phyloP scores from a whole-genome alignment of 2,888 invertebrate genomes.

The Nesidiocoris tenuis region DNA sequence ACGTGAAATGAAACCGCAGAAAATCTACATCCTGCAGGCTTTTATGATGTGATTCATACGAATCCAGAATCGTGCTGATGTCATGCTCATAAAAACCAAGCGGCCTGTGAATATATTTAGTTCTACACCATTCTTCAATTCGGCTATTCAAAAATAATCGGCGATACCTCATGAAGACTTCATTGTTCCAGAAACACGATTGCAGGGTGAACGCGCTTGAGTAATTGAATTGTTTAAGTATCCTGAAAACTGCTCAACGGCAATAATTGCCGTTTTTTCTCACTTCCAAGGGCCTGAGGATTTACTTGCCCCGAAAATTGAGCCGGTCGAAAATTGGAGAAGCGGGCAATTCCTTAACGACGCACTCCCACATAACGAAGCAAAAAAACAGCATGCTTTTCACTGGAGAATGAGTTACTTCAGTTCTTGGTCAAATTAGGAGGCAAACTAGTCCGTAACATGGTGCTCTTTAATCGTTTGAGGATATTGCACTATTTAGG shows the following conservation, averaged over 20 bases:
- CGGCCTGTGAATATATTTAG: too few relatives aligned
- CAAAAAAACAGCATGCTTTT: not conserved
- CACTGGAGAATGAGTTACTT: not conserved
- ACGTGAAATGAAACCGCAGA: too few relatives aligned
- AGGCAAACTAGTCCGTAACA: constrained; percentile 36
- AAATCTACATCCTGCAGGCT: too few relatives aligned
- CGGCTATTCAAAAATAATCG: too few relatives aligned
- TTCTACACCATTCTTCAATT: too few relatives aligned
- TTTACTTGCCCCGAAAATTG: not conserved
- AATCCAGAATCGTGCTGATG: too few relatives aligned
- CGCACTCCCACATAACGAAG: not conserved
- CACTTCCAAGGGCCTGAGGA: too few relatives aligned
- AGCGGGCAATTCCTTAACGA: not conserved
- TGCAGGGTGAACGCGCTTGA: not conserved
- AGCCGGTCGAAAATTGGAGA: not conserved
- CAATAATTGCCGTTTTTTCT: not conserved
- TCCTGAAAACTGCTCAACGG: not conserved
- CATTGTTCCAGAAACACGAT: not conserved
- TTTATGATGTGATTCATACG: too few relatives aligned
- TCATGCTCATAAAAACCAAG: too few relatives aligned
- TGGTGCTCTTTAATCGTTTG: constrained; percentile 21
- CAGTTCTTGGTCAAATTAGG: constrained; percentile 20
- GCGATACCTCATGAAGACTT: too few relatives aligned
- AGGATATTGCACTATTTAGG: constrained; percentile 39
- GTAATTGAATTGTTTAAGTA: not conserved